Base-by-base conservation (phyloP, 2,113 vertebrate genomes). In the Odobenus rosmarus region DNA sequence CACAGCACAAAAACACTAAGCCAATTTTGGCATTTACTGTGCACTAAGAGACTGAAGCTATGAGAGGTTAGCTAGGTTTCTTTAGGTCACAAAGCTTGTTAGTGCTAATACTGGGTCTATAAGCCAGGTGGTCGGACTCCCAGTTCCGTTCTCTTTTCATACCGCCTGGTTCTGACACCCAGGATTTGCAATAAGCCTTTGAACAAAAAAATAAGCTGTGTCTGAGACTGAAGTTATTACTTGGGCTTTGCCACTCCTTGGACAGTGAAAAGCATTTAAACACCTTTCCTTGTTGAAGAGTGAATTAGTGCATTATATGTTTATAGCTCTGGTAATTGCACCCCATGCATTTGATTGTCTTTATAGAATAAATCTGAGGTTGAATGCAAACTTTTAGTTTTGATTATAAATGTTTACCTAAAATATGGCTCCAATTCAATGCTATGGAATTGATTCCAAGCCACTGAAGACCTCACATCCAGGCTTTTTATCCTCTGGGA, bases 241-340 rank as follows among this genome's bases (percentile, higher is more conserved):
- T 89, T 95, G 88, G 95, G 97, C 96, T 98, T 98, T 98, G 97
- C 90, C 96, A 95, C 96, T 97, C 97, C 90, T 94, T 92, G 74
- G 97, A 96, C 97, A 97, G 95, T 93, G 93, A 98, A 98, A 98
- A 33, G 72, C 96, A 97, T 98, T 97, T 98, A 98, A 98, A 97
- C 93, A 97, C 97, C 95, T 93, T 81, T 95, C 95, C 91, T 95
- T 96, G 92, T 93, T 96, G 97, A 96, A 97, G 81, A 93, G 76
- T 74, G 86, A 97, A 96, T 96, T 93, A 93, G 81, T 90, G 72
- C 64, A 62, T 95, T 96, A 93, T 88, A 72, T 95, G 83, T 96
- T 96, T 93, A 95, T 59, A 62, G 80, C 36, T 83, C 57, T 93
- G 51, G 62, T 96, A 88, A 97, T 92, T 93, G 72, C 57, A 97